phyloP scores from a whole-genome alignment of 2,797 vertebrate genomes.

The Crocodylus rhombifer region DNA sequence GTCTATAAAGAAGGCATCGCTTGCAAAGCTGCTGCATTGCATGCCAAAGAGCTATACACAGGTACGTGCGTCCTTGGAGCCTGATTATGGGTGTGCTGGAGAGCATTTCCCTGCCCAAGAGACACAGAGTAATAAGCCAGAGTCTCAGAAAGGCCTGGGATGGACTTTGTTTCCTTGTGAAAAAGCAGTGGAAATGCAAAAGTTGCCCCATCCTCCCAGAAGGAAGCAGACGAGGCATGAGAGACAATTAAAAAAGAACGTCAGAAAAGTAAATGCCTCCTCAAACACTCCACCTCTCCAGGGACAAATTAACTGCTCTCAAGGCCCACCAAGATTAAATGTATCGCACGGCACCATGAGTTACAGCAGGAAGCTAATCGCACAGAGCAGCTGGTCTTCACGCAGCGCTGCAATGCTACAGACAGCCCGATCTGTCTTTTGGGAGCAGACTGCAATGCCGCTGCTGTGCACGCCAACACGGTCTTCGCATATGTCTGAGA shows the following conservation, averaged over 20 bases:
- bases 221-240: not conserved
- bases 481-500: not conserved
- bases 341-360: not conserved
- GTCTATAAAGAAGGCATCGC: too few relatives aligned
- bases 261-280: not conserved
- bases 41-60: too few relatives aligned
- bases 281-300: not conserved
- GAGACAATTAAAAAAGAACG: not conserved
- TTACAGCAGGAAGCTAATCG: not conserved
- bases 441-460: not conserved
- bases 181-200: too few relatives aligned
- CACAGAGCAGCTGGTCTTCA: accelerated
- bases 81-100: too few relatives aligned
- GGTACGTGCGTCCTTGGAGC: too few relatives aligned
- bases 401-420: accelerated
- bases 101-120: too few relatives aligned
- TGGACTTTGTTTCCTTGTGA: too few relatives aligned
- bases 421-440: not conserved
- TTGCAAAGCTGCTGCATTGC: too few relatives aligned
- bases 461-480: not conserved
- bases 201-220: not conserved
- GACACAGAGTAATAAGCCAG: too few relatives aligned
- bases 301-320: not conserved
- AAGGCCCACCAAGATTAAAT: not conserved
- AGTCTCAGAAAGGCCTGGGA: too few relatives aligned